phyloP scores from a whole-genome alignment of 2,113 vertebrate species.

The Psammodynastes pulverulentus region DNA sequence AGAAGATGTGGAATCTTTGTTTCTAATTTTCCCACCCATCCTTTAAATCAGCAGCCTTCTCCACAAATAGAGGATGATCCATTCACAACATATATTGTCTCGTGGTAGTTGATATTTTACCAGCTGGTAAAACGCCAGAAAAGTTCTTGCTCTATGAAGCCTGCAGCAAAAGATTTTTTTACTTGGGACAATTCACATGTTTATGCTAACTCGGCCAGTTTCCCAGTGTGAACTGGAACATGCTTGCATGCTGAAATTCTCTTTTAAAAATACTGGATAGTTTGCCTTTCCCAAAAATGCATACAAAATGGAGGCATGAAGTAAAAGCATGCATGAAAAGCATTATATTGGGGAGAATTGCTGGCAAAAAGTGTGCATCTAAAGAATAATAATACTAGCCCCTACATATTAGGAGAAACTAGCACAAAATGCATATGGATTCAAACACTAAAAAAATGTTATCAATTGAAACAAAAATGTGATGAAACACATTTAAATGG shows the following conservation, averaged over 20 bases:
- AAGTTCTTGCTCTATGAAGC: constrained; percentile 3
- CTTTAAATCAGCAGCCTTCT: constrained; percentile 54
- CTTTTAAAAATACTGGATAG: background rate
- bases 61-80: constrained; percentile 33
- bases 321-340: background rate
- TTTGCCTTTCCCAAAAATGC: background rate
- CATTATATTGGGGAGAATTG: background rate
- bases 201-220: constrained; percentile 9
- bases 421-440: background rate
- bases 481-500: background rate
- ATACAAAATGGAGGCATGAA: background rate
- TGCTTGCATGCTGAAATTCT: background rate
- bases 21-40: constrained; percentile 25
- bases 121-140: background rate
- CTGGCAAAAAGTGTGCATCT: background rate
- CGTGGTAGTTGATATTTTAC: constrained; percentile 5
- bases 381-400: background rate
- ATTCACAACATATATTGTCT: constrained; percentile 37
- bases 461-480: background rate
- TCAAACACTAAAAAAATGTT: background rate
- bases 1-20: constrained; percentile 29
- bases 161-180: background rate
- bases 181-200: background rate
- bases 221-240: background rate
- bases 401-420: background rate